These are phyloP conservation scores for Brachionus paranguensis DNA, from an alignment of 1,140 invertebrate species.

Conservation along the genomic window DNA sequence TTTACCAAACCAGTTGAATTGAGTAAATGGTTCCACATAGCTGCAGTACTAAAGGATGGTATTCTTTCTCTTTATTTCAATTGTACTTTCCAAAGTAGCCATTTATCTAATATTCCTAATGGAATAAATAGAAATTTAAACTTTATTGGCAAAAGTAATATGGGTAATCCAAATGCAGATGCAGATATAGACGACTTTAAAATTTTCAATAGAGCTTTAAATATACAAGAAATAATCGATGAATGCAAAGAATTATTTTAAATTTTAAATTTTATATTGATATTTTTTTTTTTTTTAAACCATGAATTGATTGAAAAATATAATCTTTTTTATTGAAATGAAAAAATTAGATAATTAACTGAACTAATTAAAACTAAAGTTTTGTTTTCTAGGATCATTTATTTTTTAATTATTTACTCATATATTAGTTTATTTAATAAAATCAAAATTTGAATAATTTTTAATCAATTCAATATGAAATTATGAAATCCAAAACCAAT, in stretches of 20 bases:
- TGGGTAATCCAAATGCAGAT: neutral
- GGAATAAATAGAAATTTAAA: neutral
- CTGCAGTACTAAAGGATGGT: neutral
- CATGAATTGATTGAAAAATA: too few species aligned
- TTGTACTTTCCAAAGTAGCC: neutral
- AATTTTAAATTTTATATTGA: neutral
- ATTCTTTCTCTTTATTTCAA: constrained; percentile 2
- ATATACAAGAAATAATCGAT: neutral
- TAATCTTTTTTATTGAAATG: too few species aligned
- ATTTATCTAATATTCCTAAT: neutral
- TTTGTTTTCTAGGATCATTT: too few species aligned
- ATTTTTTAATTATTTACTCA: too few species aligned
- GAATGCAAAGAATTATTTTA: neutral
- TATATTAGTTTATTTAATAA: too few species aligned
- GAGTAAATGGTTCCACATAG: neutral
- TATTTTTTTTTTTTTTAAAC: neutral
- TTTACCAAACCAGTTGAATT: neutral
- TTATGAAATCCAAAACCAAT: too few species aligned
- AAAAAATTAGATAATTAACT: too few species aligned
- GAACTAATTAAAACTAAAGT: too few species aligned
- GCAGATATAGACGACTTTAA: constrained; percentile 23
- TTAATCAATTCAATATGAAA: too few species aligned
- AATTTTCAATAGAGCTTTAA: neutral
- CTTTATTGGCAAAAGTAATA: constrained; percentile 7
- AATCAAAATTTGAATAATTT: too few species aligned